A percentile compares a stretch with the other conserved stretches of the same genome.
Evolutionary conservation across 2,797 vertebrate genomes (phyloP).

Genomic region (Chelonia mydas): DNA sequence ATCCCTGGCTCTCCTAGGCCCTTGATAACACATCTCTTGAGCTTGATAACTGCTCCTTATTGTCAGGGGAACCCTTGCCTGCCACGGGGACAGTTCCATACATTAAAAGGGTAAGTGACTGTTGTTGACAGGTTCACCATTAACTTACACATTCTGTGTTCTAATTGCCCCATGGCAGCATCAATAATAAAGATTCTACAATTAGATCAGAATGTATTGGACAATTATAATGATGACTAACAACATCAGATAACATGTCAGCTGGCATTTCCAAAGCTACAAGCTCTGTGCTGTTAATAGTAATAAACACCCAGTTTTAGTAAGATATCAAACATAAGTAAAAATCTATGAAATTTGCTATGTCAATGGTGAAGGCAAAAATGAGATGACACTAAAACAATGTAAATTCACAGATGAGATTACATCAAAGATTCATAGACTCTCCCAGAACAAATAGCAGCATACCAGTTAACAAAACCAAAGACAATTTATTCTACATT

Average conservation of each 20-base stretch:
- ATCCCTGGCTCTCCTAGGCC: background rate
- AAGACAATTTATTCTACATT: background rate
- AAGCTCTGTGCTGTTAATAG: background rate
- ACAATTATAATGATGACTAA: slow-evolving; percentile 37
- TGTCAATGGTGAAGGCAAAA: background rate
- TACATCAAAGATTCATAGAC: background rate
- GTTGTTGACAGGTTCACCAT: background rate
- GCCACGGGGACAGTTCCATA: background rate
- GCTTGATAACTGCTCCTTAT: background rate
- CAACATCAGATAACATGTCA: slow-evolving; percentile 1
- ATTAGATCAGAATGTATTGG: slow-evolving; percentile 35
- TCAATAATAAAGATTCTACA: slow-evolving; percentile 20
- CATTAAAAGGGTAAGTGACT: too few relatives aligned
- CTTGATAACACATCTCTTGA: background rate
- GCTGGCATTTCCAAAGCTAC: background rate
- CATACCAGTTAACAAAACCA: background rate
- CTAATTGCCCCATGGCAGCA: slow-evolving; percentile 37
- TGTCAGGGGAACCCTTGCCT: background rate
- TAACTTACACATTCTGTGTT: background rate
- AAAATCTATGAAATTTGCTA: background rate
- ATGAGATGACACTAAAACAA: background rate
- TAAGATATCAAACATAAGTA: too few relatives aligned
- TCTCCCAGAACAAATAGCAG: background rate
- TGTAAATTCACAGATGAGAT: background rate
- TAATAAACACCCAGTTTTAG: background rate